Base-by-base conservation (phyloP, 2,797 vertebrate species). In the Enoplosus armatus region DNA sequence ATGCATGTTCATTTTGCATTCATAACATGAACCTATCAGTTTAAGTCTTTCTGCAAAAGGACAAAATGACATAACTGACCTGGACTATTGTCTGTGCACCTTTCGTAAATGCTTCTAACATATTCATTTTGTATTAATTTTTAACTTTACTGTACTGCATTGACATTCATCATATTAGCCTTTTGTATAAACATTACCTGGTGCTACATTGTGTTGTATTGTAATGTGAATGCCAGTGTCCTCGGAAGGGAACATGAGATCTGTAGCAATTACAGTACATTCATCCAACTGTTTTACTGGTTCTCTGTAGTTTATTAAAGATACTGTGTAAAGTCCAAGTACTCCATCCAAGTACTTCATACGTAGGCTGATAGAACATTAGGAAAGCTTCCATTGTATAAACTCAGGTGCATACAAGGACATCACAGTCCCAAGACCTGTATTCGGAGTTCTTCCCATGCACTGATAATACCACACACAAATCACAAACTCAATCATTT, bases 211-310 rank as follows among this genome's bases (percentile, higher is more conserved):
- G 91, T 95, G 94, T 94, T 94, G 90, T 84, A 88, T 95, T 94
- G 94, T 97, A 99, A 98, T 99, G 98, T 99, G 98, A 99, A 99
- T 95, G 95, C 93, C 92, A 93, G 94, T 96, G 95, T 96, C 95
- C 95, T 96, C 92, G 80, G 91, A 93, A 91, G 90, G 91, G 91
- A 95, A 94, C 92, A 85, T 71, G 85, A 93, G 85, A 94, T 94
- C 91, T 95, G 94, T 94, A 95, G 94, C 93, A 77, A 72, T 94
- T 92, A 90, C 89, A 90, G 76, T 92, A 90, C 86, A 88, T 93
- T 91, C 92, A 93, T 89, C 81, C 74, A 81, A 89, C 90, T 89
- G 89, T 91, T 85, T 83, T 95, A 95, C 92, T 96, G 93, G 92
- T 94, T 95, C 94, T 96, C 92, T 78, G 87, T 92, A 89, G 91